Evolutionary conservation across 2,113 vertebrate genomes (phyloP), one percentile per base, ranked within the genome.

Genomic region (Platysteira castanea): DNA sequence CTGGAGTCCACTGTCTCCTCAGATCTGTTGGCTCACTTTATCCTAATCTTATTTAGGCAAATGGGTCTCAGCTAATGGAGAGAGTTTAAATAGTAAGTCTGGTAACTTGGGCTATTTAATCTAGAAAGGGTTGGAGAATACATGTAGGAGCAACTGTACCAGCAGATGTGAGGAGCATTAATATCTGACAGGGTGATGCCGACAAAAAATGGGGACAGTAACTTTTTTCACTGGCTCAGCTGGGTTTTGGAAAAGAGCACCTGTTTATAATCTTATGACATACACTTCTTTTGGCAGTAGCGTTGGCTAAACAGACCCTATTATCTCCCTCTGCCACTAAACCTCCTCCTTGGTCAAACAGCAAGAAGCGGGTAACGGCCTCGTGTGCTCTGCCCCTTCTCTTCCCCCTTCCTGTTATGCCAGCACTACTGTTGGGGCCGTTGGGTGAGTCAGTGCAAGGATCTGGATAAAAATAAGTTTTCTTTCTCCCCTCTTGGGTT

Each of bases 391-490:
- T 81, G 86, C 95, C 94, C 88, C 86, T 74, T 96, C 86, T 96
- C 79, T 90, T 80, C 89, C 95, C 91, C 83, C 91, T 97, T 97
- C 94, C 96, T 96, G 92, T 96, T 96, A 67, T 71, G 93, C 94
- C 86, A 90, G 81, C 53, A 22, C 47, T 84, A 75, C 96, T 87
- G 78, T 81, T 87, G 56, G 88, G 77, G 73, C 95, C 80, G 89
- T 96, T 96, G 93, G 76, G 52, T 97, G 95, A 97, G 86, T 96
- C 95, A 97, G 64, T 90, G 94, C 64, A 64, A 92, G 83, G 89
- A 89, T 84, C 52, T 78, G 95, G 91, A 93, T 81, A 95, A 95
- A 95, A 95, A 93, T 90, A 95, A 59, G n/a, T 86, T 71, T 81
- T 61, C 52, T 87, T 90, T 92, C 53, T 61, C 64, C 56, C 54